Evolutionary conservation across 2,888 invertebrate genomes (phyloP).

Genomic region (Thumatha senex): DNA sequence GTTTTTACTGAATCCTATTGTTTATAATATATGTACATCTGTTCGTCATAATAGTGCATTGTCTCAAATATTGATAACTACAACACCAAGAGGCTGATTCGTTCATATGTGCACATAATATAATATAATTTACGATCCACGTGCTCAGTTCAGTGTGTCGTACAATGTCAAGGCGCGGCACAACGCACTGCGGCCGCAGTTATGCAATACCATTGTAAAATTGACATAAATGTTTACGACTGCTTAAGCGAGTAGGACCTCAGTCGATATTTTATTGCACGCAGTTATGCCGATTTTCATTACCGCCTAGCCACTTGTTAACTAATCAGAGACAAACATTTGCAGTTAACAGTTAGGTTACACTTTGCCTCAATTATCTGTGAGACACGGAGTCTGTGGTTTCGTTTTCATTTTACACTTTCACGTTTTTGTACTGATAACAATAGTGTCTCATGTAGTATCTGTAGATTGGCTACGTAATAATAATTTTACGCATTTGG

Average conservation of each 20-base stretch:
- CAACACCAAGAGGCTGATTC: conserved; percentile 16
- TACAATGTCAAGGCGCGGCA: conserved; percentile 77
- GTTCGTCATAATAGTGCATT: conserved; percentile 9
- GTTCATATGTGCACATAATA: conserved; percentile 40
- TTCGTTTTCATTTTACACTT: too few species aligned
- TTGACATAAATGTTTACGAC: conserved; percentile 70
- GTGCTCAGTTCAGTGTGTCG: conserved; percentile 71
- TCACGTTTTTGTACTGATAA: too few species aligned
- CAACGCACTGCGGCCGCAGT: conserved; percentile 50
- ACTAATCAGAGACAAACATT: neutral
- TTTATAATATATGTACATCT: neutral
- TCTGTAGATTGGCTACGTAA: too few species aligned
- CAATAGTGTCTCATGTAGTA: too few species aligned
- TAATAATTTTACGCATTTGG: too few species aligned
- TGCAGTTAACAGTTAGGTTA: neutral
- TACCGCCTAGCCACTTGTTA: conserved; percentile 9
- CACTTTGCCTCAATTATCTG: neutral
- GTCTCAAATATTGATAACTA: conserved; percentile 14
- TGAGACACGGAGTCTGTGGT: too few species aligned
- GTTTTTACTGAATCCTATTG: too few species aligned
- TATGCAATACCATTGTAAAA: conserved; percentile 75
- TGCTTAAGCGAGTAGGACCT: conserved; percentile 41
- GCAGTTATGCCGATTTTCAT: conserved; percentile 32
- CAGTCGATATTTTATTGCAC: conserved; percentile 32
- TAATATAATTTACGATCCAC: conserved; percentile 73